A percentile compares a stretch with the other conserved stretches of the same genome.
Conservation (phyloP, 2,113 vertebrate species). For the Nothoprocta pentlandii region DNA sequence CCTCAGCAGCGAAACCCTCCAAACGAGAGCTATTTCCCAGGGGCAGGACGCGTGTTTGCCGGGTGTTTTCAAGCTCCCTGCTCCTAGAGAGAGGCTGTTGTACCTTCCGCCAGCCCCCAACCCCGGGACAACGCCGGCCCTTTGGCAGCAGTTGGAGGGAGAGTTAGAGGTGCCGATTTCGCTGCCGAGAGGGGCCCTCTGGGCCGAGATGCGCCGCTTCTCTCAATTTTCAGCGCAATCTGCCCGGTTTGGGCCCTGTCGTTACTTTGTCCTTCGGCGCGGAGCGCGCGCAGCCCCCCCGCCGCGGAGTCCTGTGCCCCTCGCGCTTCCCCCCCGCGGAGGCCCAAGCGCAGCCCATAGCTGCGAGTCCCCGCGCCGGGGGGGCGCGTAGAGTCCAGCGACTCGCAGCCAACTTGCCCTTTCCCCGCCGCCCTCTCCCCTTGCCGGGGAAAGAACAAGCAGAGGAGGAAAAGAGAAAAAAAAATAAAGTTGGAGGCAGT, state of each 20-base stretch:
- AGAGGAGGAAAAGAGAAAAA: too few relatives aligned
- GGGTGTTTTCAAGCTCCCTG: background rate
- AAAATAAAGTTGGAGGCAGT: background rate
- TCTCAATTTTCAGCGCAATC: background rate
- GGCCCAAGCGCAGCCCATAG: background rate
- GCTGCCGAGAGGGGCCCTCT: too few relatives aligned
- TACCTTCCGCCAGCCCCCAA: conserved; percentile 26
- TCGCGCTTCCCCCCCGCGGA: background rate
- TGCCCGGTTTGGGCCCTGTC: rapidly evolving
- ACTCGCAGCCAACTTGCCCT: background rate
- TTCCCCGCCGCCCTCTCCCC: background rate
- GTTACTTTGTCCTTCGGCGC: background rate
- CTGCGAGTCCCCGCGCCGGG: background rate
- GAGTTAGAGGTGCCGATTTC: too few relatives aligned
- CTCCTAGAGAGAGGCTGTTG: background rate
- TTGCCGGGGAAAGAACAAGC: background rate
- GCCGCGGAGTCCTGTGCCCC: too few relatives aligned
- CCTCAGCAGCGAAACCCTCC: background rate
- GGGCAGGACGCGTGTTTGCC: background rate
- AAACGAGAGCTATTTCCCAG: background rate
- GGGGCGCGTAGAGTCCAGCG: background rate
- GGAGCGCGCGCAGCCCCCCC: background rate
- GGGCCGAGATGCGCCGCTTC: background rate
- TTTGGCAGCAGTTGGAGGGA: too few relatives aligned
- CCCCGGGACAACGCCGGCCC: conserved; percentile 5